Evolutionary conservation across 2,797 vertebrate genomes (phyloP).

Genomic region (Notamacropus eugenii): DNA sequence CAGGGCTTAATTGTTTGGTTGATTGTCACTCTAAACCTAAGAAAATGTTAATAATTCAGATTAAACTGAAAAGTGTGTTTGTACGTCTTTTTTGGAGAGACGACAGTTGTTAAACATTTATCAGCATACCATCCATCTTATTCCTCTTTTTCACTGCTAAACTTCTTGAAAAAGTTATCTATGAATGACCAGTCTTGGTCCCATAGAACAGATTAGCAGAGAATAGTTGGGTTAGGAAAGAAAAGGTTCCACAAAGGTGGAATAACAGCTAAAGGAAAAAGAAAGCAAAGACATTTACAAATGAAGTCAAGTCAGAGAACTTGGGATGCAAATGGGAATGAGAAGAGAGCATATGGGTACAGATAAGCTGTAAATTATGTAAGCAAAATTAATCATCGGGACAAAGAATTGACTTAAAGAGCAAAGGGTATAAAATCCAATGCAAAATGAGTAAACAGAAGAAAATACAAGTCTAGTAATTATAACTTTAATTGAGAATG

Average conservation of each 20-base stretch:
- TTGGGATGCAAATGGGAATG: background rate
- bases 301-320: background rate
- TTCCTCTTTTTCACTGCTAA: background rate
- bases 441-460: background rate
- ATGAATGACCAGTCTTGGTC: background rate
- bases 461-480: background rate
- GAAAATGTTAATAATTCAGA: background rate
- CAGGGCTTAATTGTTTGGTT: background rate
- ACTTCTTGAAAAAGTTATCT: background rate
- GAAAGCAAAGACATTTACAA: background rate
- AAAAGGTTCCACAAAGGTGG: background rate
- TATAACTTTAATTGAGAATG: background rate
- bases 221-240: background rate
- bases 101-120: background rate
- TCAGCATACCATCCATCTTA: background rate
- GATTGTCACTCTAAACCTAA: background rate
- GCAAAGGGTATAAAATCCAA: background rate
- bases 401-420: background rate
- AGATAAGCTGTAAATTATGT: background rate
- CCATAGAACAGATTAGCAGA: background rate
- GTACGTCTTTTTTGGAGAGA: background rate
- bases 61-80: background rate
- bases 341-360: background rate
- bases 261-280: background rate
- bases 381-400: background rate